phyloP scores from a whole-genome alignment of 2,888 invertebrate genomes.

The Eristalis intricaria region DNA sequence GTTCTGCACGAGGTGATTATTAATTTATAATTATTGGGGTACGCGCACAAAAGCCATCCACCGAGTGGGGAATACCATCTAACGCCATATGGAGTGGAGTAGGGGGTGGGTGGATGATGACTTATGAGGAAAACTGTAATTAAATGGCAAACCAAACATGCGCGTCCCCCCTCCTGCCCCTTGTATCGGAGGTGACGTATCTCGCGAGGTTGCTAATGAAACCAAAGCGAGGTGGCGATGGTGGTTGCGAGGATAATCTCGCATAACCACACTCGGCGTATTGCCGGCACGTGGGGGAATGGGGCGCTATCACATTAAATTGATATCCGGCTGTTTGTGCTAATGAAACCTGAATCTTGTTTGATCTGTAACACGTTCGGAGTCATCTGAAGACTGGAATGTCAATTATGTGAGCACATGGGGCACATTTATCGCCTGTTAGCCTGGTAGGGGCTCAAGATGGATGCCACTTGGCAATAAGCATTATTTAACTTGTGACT shows the following conservation, averaged over 20 bases:
- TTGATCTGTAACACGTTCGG: background rate
- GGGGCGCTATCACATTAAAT: background rate
- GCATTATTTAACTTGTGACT: no score
- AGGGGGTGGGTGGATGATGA: background rate
- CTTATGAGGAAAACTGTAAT: slow-evolving; percentile 38
- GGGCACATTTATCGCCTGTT: no score
- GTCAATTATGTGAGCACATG: background rate
- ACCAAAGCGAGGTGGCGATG: background rate
- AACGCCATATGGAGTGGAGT: background rate
- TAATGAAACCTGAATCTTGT: background rate
- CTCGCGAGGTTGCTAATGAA: background rate
- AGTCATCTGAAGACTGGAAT: background rate
- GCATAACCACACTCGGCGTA: background rate
- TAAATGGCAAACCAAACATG: slow-evolving; percentile 31
- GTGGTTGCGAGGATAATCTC: background rate
- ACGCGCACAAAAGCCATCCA: background rate
- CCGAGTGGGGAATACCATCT: background rate
- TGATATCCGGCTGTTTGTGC: background rate
- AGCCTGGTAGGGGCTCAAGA: no score
- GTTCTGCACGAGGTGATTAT: slow-evolving; percentile 56
- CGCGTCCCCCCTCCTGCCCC: background rate
- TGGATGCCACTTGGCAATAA: no score
- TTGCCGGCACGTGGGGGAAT: background rate
- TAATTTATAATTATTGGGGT: slow-evolving; percentile 61
- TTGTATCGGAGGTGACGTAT: slow-evolving; percentile 2